Evolutionary conservation across 2,888 invertebrate genomes (phyloP), one percentile per base, ranked within the genome.

Genomic region (Prionchulus punctatus): DNA sequence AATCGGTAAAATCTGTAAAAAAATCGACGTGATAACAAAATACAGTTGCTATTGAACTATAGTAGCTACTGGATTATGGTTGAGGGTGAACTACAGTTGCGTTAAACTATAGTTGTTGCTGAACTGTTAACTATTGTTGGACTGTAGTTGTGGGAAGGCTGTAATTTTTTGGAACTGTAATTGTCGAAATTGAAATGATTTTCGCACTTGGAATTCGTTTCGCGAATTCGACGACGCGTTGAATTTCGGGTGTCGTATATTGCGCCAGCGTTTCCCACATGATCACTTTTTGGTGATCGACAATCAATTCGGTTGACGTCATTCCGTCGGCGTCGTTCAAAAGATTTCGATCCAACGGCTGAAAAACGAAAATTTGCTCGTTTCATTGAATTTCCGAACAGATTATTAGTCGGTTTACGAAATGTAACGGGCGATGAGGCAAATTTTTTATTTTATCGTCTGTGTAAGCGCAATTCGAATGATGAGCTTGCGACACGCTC

Each of bases 151-250:
- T n/a, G n/a, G n/a, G n/a, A n/a, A n/a, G n/a, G n/a, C n/a, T n/a
- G n/a, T n/a, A n/a, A n/a, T n/a, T n/a, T n/a, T n/a, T n/a, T n/a
- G n/a, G n/a, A n/a, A n/a, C n/a, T n/a, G n/a, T n/a, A n/a, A n/a
- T n/a, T n/a, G n/a, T n/a, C n/a, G n/a, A n/a, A n/a, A n/a, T n/a
- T n/a, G n/a, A n/a, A n/a, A 36, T 7, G 7, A 7, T 45, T 49
- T 4, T 27, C 60, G 59, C 61, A 77, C 78, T 88, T 61, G 94
- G 92, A 65, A 92, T 82, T 65, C 86, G 79, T 75, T 96, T 96
- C 55, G 90, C 90, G 72, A 92, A 94, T 73, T 94, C 92, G 30
- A 96, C 94, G 63, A 92, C 85, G 72, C 85, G 83, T 69, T 89
- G 87, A 55, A 94, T 88, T 65, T 84, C 82, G 3, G 91, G 89